phyloP scores from a whole-genome alignment of 1,140 invertebrate genomes.

The Dryas iulia region DNA sequence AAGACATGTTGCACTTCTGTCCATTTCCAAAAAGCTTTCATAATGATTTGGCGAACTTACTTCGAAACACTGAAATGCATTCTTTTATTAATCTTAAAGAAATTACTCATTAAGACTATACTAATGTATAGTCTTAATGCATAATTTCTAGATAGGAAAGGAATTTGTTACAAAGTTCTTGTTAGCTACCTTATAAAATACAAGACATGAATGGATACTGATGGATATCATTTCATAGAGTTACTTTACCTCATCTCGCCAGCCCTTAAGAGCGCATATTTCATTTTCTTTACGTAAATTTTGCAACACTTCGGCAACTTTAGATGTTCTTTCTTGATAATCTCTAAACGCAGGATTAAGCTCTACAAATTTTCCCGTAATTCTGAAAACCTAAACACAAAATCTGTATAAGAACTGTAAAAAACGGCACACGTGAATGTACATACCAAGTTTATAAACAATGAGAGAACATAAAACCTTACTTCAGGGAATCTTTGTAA shows the following conservation, averaged over 20 bases:
- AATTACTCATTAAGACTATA: too few species aligned
- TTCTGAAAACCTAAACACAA: constrained; percentile 83
- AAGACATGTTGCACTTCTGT: constrained; percentile 93
- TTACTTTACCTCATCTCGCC: constrained; percentile 90
- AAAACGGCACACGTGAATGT: neutral
- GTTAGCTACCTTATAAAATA: neutral
- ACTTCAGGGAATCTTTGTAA: constrained; percentile 91
- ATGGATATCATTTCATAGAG: neutral
- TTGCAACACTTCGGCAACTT: constrained; percentile 89
- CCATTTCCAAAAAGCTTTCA: constrained; percentile 91
- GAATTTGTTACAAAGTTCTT: too few species aligned
- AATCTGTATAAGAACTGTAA: neutral
- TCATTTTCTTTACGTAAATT: constrained; percentile 85
- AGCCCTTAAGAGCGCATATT: constrained; percentile 87
- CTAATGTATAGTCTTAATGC: too few species aligned
- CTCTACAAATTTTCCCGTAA: constrained; percentile 86
- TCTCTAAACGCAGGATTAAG: constrained; percentile 92
- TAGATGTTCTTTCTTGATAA: constrained; percentile 88
- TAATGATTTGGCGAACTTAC: constrained; percentile 85
- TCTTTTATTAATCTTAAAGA: too few species aligned
- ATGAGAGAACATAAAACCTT: constrained; percentile 16
- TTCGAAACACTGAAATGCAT: constrained; percentile 88
- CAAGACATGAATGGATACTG: neutral
- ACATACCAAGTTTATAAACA: neutral
- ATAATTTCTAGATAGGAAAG: too few species aligned